Base-by-base conservation (phyloP, 1,140 invertebrate species). In the Chlorops oryzae region DNA sequence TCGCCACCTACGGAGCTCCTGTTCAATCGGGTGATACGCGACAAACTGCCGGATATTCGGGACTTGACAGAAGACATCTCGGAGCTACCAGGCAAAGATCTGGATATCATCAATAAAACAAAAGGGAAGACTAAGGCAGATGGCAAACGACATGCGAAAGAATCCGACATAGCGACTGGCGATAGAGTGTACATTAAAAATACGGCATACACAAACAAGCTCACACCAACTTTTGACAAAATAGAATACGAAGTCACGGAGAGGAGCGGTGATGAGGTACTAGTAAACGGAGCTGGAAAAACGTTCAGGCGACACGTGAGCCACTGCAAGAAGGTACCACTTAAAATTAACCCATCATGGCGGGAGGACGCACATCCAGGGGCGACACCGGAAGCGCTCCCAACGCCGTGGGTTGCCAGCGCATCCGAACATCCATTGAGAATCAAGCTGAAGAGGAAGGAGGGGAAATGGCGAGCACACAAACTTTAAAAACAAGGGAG, bases 1-100 rank as follows among this genome's bases (percentile, higher is more conserved):
- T 49, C 52, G 44, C 32, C 51, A 17, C 41, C 55, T 5, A 32
- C 25, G 18, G 55, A 57, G 50, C 27, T 57, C 12, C 23, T 57
- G 38, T 54, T 51, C 37, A 34, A 44, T 17, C 18, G 55, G 27
- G 23, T 13, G 2, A 50, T 56, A 28, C 35, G 47, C n/a, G 47
- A 57, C 27, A 54, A 54, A 37, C 50, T 54, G 15, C 47, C 47
- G 28, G 17, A 34, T n/a, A 45, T 55, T 35, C 24, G 21, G 24
- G 47, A 54, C 35, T 20, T 57, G 35, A 38, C 46, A 37, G 13
- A 28, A 17, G 44, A 51, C n/a, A 12, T 28, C 12, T n/a, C 27
- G 25, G 52, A 57, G 39, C 44, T 45, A 37, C 41, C 50, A 41
- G 43, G 25, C 23, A 17, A 24, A 50, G 51, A 54, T 41, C 39